Conservation (phyloP, 1,140 invertebrate species). For the Agrilus planipennis region DNA sequence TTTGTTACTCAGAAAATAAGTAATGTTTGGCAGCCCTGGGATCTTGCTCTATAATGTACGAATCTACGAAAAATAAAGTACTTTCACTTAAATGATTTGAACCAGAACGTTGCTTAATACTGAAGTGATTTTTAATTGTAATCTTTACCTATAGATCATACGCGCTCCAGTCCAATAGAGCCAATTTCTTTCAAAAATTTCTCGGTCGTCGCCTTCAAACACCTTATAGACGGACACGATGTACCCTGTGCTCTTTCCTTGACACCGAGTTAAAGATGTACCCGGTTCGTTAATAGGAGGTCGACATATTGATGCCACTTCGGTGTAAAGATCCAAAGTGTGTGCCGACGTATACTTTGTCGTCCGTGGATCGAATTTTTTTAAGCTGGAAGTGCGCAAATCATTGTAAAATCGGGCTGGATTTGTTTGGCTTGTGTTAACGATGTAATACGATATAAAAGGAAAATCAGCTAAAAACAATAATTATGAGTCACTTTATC, state of each 20-base stretch:
- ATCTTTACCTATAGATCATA: conserved; percentile 28
- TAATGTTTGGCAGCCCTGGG: too few species aligned
- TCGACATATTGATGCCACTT: conserved; percentile 79
- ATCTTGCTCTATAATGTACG: too few species aligned
- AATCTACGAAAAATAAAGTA: too few species aligned
- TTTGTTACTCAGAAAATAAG: too few species aligned
- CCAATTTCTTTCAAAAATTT: conserved; percentile 86
- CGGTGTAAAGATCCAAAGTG: conserved; percentile 74
- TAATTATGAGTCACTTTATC: neutral
- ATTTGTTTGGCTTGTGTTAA: conserved; percentile 74
- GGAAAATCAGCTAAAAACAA: conserved; percentile 71
- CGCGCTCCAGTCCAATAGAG: conserved; percentile 65
- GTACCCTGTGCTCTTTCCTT: conserved; percentile 70
- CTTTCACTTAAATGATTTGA: too few species aligned
- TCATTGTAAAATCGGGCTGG: conserved; percentile 73
- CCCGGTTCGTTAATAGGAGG: conserved; percentile 68
- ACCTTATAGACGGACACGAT: conserved; percentile 90
- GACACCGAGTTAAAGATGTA: conserved; percentile 56
- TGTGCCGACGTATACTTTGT: conserved; percentile 74
- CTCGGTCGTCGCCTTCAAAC: conserved; percentile 83
- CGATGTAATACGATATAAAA: conserved; percentile 81
- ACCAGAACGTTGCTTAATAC: too few species aligned
- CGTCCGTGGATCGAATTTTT: conserved; percentile 69
- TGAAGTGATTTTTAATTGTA: neutral
- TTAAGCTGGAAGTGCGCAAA: conserved; percentile 63